Evolutionary conservation across 2,113 vertebrate genomes (phyloP).

Genomic region (Danio rerio): GRCz12tu NC_133184.1:43695501-43696000

Average conservation of each 20-base stretch:
- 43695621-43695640: too few species aligned
- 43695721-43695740: too few species aligned
- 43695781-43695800: background rate
- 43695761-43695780: too few species aligned
- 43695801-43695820: background rate
- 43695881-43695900: constrained; percentile 89
- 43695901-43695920: constrained; percentile 84
- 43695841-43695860: constrained; percentile 80
- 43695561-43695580: too few species aligned
- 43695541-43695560: too few species aligned
- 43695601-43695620: too few species aligned
- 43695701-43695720: too few species aligned
- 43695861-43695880: constrained; percentile 81
- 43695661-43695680: too few species aligned
- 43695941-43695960: constrained; percentile 90
- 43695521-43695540: background rate
- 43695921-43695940: constrained; percentile 79
- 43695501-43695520: background rate
- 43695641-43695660: too few species aligned
- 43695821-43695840: constrained; percentile 82
- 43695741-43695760: too few species aligned
- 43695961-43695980: background rate
- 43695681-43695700: too few species aligned
- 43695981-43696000: background rate
- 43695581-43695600: too few species aligned